Base-by-base conservation (phyloP, 2,888 invertebrate species). In the Apodemia hepburni region DNA sequence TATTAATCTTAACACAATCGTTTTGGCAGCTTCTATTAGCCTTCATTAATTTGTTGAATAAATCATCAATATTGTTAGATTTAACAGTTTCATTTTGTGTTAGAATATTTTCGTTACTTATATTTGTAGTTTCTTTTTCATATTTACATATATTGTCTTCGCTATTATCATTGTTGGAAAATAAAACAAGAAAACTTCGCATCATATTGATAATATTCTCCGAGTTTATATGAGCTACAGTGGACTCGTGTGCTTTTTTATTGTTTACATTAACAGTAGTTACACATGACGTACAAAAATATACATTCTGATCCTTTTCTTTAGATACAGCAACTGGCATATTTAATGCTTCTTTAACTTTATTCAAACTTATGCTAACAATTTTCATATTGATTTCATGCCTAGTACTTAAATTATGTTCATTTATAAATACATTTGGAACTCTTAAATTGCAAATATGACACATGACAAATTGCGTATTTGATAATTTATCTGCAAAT, bases 391-490 rank as follows among this genome's bases (percentile, higher is more conserved):
- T 69, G 7, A 63, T 69, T 45, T 68, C 65, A 59, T 81, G 81
- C 65, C 71, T 75, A 0, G 49, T 15, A 33, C 77, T 75, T 11
- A 69, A 59, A 6, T 68, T 65, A 27, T 81, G 81, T 38, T 73
- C 65, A 35, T 68, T 66, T 6, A 65, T 17, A 64, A 68, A 75
- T 9, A 63, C 42, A 38, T 60, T 60, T 0, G 81, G 80, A 0
- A 81, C 73, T 15, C 70, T 33, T 7, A 69, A 62, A 38, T 78
- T 70, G 29, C 81, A 81, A 18, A 80, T 73, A 54, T 75, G 68
- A 61, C 78, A 78, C 0, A 4, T 63, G 8, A 68, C 68, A 57
- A 7, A 29, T 12, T 54, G 27, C 18, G 2, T 57, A 22, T 12
- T 51, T 27, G 22, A 27, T 27, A n/a, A 15, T 27, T 6, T 22